Base-by-base conservation (phyloP, 2,113 vertebrate genomes). In the Elephas maximus region DNA sequence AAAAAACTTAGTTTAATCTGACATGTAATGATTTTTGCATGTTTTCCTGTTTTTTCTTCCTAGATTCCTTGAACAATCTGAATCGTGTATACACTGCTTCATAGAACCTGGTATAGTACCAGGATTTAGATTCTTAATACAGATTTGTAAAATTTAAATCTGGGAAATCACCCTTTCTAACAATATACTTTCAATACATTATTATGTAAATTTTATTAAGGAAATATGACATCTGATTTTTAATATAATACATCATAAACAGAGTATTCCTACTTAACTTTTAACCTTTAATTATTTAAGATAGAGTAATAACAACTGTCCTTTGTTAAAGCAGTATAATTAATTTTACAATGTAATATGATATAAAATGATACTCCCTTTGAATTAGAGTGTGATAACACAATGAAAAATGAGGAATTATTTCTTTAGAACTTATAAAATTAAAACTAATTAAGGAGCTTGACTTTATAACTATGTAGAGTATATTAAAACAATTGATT, bases 371-470 rank as follows among this genome's bases (percentile, higher is more conserved):
- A 92, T 65, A 95, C 41, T 92, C n/a, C 3, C 14, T 88, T 94
- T 97, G 6, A 94, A 81, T 90, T 94, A 92, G n/a, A 73, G 2
- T 1, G 33, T 76, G 82, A 96, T 28, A 90, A 30, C 85, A 82
- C 63, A 94, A 96, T 94, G 14, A 90, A 96, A 97, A 98, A 71
- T 81, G 3, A 69, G 69, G 84, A 2, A 92, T 65, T 81, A 63
- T 85, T 26, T 95, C 14, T 91, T 53, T 93, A 63, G 90, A 91
- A 33, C n/a, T 96, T 91, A 67, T 37, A 89, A 88, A 98, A 95
- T 89, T 96, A 91, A 95, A 98, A 93, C 21, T 86, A 97, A 97
- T 97, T 98, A 91, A 96, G 76, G n/a, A 97, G 87, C 92, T 51
- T 65, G 26, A 88, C 81, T 92, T 97, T 62, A 62, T 7, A 93